Percentiles rank a stretch among this genome's conserved stretches.
Evolutionary conservation across 1,140 invertebrate species (phyloP).

Genomic region (Brachionus rubens): DNA sequence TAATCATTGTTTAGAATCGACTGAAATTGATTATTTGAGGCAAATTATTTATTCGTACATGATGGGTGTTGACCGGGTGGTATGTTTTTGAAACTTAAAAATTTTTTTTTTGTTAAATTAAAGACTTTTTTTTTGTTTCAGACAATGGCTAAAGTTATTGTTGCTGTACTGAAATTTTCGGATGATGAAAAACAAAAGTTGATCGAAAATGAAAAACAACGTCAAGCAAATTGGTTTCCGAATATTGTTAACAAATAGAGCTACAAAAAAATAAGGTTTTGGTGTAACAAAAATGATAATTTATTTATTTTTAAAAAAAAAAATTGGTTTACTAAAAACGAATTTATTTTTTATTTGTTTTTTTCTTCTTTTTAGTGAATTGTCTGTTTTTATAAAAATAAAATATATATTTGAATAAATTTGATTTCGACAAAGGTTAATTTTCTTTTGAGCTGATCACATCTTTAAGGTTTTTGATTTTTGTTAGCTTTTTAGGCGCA

Average conservation of each 20-base stretch:
- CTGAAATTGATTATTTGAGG: slow-evolving; percentile 42
- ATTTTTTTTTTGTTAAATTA: not conserved
- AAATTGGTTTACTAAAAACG: no score
- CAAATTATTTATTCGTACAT: slow-evolving; percentile 45
- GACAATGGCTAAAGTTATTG: slow-evolving; percentile 45
- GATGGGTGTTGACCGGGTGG: slow-evolving; percentile 39
- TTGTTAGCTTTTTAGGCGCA: no score
- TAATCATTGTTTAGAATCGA: slow-evolving; percentile 41
- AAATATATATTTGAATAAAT: no score
- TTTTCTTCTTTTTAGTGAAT: no score
- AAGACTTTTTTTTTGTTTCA: not conserved
- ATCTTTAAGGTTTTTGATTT: no score
- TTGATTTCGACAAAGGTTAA: no score
- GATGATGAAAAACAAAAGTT: slow-evolving; percentile 28
- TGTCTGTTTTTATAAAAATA: no score
- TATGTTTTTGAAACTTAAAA: not conserved
- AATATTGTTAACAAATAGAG: slow-evolving; percentile 19
- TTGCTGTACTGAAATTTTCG: slow-evolving; percentile 29
- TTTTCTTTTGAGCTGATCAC: no score
- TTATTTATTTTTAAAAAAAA: no score
- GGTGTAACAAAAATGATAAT: not conserved
- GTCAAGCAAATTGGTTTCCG: slow-evolving; percentile 5
- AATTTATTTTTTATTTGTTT: no score
- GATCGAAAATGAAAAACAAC: slow-evolving; percentile 21
- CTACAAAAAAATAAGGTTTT: not conserved